Evolutionary conservation across 2,113 vertebrate genomes (phyloP).

Genomic region (Parotia lawesii): DNA sequence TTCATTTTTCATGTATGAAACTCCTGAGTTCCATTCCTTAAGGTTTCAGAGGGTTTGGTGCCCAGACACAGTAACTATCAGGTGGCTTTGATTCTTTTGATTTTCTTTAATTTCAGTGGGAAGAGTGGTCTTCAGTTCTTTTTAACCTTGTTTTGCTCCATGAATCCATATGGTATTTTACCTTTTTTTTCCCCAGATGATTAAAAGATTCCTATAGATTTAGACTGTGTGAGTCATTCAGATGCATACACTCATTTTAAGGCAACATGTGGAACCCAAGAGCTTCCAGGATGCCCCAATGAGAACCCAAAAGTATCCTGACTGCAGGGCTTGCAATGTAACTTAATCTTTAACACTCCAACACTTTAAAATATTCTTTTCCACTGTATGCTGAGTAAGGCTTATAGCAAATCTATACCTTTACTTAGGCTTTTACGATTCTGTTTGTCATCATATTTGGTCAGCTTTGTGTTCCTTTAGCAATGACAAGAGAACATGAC

Average conservation of each 20-base stretch:
- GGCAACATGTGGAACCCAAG: neutral
- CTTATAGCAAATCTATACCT: neutral
- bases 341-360: neutral
- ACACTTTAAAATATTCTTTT: neutral
- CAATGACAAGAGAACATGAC: neutral
- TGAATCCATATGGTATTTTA: neutral
- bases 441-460: neutral
- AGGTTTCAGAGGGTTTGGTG: neutral
- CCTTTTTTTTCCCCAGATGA: neutral
- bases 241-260: neutral
- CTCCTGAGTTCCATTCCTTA: accelerated
- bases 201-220: neutral
- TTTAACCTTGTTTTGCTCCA: neutral
- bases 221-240: neutral
- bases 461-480: neutral
- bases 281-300: neutral
- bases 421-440: neutral
- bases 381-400: neutral
- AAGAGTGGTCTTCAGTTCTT: neutral
- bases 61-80: neutral
- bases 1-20: neutral
- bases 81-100: neutral
- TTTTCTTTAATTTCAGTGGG: neutral
- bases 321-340: neutral
- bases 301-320: neutral